Evolutionary conservation across 1,140 invertebrate species (phyloP).

Genomic region (Archivesica marissinica): DNA sequence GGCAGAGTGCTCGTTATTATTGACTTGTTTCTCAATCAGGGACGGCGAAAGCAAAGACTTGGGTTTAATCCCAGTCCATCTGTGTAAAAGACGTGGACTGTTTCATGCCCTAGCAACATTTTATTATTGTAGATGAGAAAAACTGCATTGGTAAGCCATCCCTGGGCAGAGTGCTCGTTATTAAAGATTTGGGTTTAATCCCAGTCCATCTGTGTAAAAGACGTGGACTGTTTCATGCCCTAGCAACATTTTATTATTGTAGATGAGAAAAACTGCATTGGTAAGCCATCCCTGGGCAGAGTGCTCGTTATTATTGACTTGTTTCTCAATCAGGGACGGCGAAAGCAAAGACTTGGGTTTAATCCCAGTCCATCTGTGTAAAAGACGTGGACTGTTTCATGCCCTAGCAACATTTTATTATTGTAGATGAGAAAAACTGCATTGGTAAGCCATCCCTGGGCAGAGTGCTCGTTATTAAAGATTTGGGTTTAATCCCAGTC

Average conservation of each 20-base stretch:
- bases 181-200: not conserved
- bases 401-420: slow-evolving; percentile 1
- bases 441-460: no score
- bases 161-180: slow-evolving; percentile 8
- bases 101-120: not conserved
- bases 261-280: no score
- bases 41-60: not conserved
- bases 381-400: not conserved
- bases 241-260: slow-evolving; percentile 7
- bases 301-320: not conserved
- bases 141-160: not conserved
- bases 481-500: no score
- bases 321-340: slow-evolving; percentile 26
- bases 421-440: no score
- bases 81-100: not conserved
- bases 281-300: slow-evolving; percentile 30
- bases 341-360: not conserved
- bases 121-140: no score
- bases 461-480: no score
- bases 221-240: not conserved
- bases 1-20: not conserved
- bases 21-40: not conserved
- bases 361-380: slow-evolving; percentile 20
- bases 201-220: not conserved
- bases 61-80: not conserved